phyloP scores from a whole-genome alignment of 2,797 vertebrate genomes.

The Hephaestus fuliginosus region DNA sequence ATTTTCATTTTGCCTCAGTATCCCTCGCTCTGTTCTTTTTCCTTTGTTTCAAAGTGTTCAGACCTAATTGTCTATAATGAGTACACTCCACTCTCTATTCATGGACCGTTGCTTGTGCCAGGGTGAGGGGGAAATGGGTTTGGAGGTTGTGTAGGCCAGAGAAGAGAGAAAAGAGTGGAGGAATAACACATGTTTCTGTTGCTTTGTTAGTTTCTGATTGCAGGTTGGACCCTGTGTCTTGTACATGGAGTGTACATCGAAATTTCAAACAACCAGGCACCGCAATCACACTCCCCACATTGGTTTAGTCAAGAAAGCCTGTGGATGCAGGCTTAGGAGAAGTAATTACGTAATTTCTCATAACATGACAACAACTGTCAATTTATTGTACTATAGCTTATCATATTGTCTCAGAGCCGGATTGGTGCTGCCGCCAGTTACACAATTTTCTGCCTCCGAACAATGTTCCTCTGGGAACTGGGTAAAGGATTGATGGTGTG shows the following conservation, averaged over 20 bases:
- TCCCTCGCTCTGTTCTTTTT: slow-evolving; percentile 36
- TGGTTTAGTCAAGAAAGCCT: background rate
- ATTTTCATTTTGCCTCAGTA: slow-evolving; percentile 35
- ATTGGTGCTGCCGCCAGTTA: background rate
- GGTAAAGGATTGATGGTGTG: background rate
- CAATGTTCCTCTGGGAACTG: background rate
- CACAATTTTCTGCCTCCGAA: slow-evolving; percentile 1
- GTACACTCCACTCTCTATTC: slow-evolving; percentile 57
- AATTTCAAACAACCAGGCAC: background rate
- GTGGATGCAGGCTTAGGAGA: slow-evolving; percentile 7
- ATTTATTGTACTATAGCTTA: background rate
- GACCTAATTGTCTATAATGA: slow-evolving; percentile 75
- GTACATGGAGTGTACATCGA: background rate
- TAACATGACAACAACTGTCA: slow-evolving; percentile 9
- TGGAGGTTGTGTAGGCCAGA: slow-evolving; percentile 4
- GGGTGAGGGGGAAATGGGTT: slow-evolving; percentile 2
- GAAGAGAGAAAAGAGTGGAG: slow-evolving; percentile 1
- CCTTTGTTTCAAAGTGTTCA: slow-evolving; percentile 63
- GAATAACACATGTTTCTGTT: slow-evolving; percentile 18
- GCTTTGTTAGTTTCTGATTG: slow-evolving; percentile 29
- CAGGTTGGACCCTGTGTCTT: background rate
- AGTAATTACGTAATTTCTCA: slow-evolving; percentile 5
- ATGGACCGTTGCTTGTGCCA: slow-evolving; percentile 52
- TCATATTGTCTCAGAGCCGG: background rate
- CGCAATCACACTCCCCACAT: background rate